Evolutionary conservation across 30 jellyfish, hydroid and myxozoan genomes (phyloP), one percentile per base, ranked within the genome.

Genomic region (Aurelia aurita): DNA sequence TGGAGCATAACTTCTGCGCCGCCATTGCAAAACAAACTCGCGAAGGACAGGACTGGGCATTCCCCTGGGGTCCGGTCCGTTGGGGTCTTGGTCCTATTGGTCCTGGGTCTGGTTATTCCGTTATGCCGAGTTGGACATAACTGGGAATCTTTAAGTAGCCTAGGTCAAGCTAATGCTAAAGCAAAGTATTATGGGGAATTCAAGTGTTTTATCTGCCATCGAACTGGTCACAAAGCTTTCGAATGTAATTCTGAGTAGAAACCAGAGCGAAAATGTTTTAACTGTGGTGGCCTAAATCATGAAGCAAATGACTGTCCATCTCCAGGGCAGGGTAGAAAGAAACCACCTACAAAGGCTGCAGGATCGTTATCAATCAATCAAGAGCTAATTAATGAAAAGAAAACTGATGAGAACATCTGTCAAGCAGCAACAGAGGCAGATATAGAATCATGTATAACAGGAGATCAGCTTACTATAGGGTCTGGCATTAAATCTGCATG

Each of bases 281-380:
- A 75, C 43, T 27, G 25, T 28, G 58, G 81, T 19, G 62, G 63
- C 80, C 80, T 66, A 26, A 66, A 66, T 26, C 59, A 66, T 29
- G 58, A 66, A 32, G 79, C 79, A 66, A 66, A 32, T 10, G 79
- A 66, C 23, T 66, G 79, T 29, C 79, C 79, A 7, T 66, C 79
- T 66, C 79, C 79, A 66, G 79, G 79, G 23, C 55, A 66, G 60
- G 62, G 79, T 66, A 66, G 60, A 26, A 66, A 66, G 79, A 66
- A 66, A 29, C 60, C 79, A 66, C 79, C 79, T 8, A 66, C 58
- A 66, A 67, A 67, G 80, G 62, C 62, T 35, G 62, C 62, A 67
- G 62, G 62, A 35, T 35, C 80, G 23, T 67, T 35, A 9, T 27
- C 80, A 27, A 35, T 35, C 66, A 29, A 67, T 13, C 72, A 59